A percentile compares a stretch with the other conserved stretches of the same genome.
phyloP scores from a whole-genome alignment of 1,140 invertebrate species.

The Drosophila melanica region DNA sequence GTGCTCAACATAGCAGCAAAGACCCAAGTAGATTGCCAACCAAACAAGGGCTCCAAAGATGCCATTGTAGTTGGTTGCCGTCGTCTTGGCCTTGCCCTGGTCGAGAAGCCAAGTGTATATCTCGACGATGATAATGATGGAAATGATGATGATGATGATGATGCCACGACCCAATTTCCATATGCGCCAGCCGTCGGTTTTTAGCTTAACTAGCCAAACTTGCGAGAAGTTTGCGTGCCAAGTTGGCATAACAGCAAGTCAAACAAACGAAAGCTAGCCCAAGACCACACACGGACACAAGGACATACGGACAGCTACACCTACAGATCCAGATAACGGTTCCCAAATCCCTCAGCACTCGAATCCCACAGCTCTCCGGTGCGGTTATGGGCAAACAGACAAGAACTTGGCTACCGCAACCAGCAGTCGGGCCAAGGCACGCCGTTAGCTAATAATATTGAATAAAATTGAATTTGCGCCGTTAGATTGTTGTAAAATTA shows the following conservation, averaged over 20 bases:
- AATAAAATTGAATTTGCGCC: conserved; percentile 75
- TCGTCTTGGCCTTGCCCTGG: conserved; percentile 42
- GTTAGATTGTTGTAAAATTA: conserved; percentile 69
- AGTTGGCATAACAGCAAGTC: conserved; percentile 68
- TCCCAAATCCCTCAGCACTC: conserved; percentile 18
- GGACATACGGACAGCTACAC: conserved; percentile 31
- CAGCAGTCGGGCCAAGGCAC: conserved; percentile 7
- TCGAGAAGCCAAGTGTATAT: conserved; percentile 46
- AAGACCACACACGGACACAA: conserved; percentile 44
- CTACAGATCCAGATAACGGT: conserved; percentile 30
- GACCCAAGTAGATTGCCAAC: conserved; percentile 65
- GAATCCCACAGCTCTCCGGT: conserved; percentile 9
- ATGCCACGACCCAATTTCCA: conserved; percentile 74
- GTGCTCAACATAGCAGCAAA: conserved; percentile 38
- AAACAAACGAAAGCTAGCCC: conserved; percentile 62
- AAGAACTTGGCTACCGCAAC: conserved; percentile 68
- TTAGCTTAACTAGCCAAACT: conserved; percentile 80
- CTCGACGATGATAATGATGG: neutral
- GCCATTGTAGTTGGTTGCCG: conserved; percentile 37
- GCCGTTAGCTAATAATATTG: conserved; percentile 74
- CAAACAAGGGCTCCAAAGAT: conserved; percentile 61
- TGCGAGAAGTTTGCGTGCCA: conserved; percentile 77
- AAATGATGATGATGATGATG: conserved; percentile 17
- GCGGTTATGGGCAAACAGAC: conserved; percentile 49
- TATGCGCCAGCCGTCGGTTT: conserved; percentile 68